Conservation (phyloP, 2,888 invertebrate genomes). For the Priocnemis perturbator region DNA sequence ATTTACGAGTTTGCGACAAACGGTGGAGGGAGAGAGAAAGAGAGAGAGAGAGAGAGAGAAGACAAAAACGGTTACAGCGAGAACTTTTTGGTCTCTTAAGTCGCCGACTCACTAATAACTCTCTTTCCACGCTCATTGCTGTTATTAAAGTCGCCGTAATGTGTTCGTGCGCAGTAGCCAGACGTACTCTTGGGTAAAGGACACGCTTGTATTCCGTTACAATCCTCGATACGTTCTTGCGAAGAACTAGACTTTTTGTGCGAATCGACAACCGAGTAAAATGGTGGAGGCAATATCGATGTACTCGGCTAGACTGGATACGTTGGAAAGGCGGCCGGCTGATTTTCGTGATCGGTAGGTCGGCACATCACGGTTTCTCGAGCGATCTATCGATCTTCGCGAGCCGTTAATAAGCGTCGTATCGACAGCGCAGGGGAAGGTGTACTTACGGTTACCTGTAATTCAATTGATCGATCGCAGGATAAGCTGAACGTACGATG, state of each 20-base stretch:
- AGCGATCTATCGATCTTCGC: conserved; percentile 45
- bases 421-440: conserved; percentile 31
- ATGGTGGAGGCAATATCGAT: conserved; percentile 9
- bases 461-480: conserved; percentile 60
- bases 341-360: conserved; percentile 25
- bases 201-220: too few relatives aligned
- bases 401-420: conserved; percentile 43
- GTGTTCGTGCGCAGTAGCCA: neutral
- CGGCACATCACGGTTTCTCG: conserved; percentile 18
- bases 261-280: conserved; percentile 4
- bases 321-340: neutral
- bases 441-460: conserved; percentile 47
- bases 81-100: conserved; percentile 21
- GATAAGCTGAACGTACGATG: conserved; percentile 43
- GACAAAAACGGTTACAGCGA: conserved; percentile 25
- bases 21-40: conserved; percentile 8
- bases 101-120: conserved; percentile 27
- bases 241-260: conserved; percentile 10
- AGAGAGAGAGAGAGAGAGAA: neutral
- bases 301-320: too few relatives aligned
- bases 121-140: conserved; percentile 12
- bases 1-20: conserved; percentile 45
- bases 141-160: neutral
- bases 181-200: conserved; percentile 1
- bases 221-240: too few relatives aligned